These are phyloP conservation scores for Epinephelus fuscoguttatus DNA, from an alignment of 2,113 vertebrate species.

Conservation along the genomic window DNA sequence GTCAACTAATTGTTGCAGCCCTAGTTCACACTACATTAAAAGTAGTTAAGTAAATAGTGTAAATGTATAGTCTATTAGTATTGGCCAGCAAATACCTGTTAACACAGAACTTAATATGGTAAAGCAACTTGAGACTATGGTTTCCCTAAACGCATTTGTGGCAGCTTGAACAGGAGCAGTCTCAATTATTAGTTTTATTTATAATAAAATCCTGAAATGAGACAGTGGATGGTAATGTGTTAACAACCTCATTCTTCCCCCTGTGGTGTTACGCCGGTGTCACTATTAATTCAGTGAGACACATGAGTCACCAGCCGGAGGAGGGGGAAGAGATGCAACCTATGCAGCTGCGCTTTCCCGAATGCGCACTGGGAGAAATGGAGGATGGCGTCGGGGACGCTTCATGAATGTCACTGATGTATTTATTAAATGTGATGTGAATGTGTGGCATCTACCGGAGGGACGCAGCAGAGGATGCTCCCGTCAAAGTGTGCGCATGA, in stretches of 20 bases:
- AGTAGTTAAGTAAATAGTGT: too few relatives aligned
- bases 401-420: slow-evolving; percentile 4
- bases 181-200: too few relatives aligned
- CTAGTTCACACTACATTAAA: too few relatives aligned
- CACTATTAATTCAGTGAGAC: slow-evolving; percentile 17
- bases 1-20: too few relatives aligned
- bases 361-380: slow-evolving; percentile 43
- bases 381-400: background rate
- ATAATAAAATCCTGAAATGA: background rate
- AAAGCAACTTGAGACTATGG: too few relatives aligned
- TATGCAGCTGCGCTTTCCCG: slow-evolving; percentile 27
- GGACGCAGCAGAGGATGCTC: background rate
- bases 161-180: too few relatives aligned
- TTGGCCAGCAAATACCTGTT: too few relatives aligned
- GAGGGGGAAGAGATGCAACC: slow-evolving; percentile 1
- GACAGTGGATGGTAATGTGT: background rate
- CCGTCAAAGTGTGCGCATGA: background rate
- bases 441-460: background rate
- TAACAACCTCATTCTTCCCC: background rate
- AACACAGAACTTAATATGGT: too few relatives aligned
- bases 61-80: too few relatives aligned
- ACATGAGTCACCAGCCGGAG: slow-evolving; percentile 49
- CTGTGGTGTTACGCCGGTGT: slow-evolving; percentile 17
- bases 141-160: too few relatives aligned
- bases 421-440: too few relatives aligned